Percentiles rank a stretch among this genome's conserved stretches.
Evolutionary conservation across 2,888 invertebrate species (phyloP).

Genomic region (Bursaphelenchus okinawaensis): DNA sequence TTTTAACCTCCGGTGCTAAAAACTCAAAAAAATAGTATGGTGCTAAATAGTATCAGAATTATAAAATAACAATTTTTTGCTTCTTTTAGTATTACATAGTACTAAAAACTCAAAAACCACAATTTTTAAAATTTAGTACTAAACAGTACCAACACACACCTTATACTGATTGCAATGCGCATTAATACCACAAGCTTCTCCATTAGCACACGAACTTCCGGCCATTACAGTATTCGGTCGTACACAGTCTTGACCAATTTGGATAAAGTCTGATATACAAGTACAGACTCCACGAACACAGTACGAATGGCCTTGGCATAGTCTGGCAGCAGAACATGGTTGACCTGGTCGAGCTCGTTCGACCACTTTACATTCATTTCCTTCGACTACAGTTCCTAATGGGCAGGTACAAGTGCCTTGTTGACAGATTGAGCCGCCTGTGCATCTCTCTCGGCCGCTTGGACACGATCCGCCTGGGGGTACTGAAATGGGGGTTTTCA

Average conservation of each 20-base stretch:
- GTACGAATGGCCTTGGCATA: constrained; percentile 36
- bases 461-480: constrained; percentile 44
- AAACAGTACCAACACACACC: no score
- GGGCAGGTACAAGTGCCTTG: constrained; percentile 38
- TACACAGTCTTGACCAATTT: constrained; percentile 30
- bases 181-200: constrained; percentile 39
- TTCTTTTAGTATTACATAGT: constrained; percentile 28
- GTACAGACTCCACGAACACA: constrained; percentile 50
- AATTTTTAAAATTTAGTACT: no score
- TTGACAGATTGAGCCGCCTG: constrained; percentile 42
- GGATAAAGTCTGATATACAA: constrained; percentile 39
- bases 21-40: no score
- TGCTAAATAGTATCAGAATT: no score
- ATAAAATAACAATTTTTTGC: constrained; percentile 2
- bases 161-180: constrained; percentile 40
- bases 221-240: constrained; percentile 23
- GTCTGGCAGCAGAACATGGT: constrained; percentile 27
- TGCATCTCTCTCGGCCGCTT: constrained; percentile 43
- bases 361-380: constrained; percentile 34
- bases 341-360: constrained; percentile 37
- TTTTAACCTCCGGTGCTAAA: no score
- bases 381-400: constrained; percentile 28
- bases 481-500: no score
- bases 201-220: constrained; percentile 43
- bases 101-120: no score